These are phyloP conservation scores for Globodera ellingtonae DNA, from an alignment of 1,140 invertebrate species.

Conservation along the genomic window DNA sequence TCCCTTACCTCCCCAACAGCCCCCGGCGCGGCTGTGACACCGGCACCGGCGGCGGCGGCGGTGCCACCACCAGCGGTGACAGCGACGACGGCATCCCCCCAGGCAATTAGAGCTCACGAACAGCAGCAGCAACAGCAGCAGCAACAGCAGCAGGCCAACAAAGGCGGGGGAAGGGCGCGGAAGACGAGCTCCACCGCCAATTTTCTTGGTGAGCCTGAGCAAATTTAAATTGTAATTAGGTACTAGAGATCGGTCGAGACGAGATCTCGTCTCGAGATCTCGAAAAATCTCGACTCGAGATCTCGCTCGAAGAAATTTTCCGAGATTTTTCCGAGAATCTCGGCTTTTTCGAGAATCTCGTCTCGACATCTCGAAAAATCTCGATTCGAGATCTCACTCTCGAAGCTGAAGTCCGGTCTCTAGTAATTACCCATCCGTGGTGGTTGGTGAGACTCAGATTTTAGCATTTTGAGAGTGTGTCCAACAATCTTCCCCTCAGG, in stretches of 20 bases:
- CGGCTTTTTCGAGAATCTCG: too few relatives aligned
- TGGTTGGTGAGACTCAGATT: neutral
- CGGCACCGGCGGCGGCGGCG: too few relatives aligned
- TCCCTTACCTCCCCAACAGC: neutral
- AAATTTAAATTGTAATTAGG: neutral
- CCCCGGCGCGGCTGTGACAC: too few relatives aligned
- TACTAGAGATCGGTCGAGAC: too few relatives aligned
- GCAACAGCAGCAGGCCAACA: neutral
- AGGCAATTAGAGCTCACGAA: neutral
- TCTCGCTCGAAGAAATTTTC: too few relatives aligned
- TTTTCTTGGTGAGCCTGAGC: conserved; percentile 21
- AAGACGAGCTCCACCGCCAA: conserved; percentile 25
- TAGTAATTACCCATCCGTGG: neutral
- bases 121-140: neutral
- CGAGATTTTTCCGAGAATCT: too few relatives aligned
- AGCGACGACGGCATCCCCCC: neutral
- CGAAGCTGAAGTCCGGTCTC: too few relatives aligned
- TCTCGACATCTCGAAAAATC: too few relatives aligned
- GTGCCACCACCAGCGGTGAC: neutral
- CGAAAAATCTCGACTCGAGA: too few relatives aligned
- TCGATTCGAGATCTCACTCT: too few relatives aligned
- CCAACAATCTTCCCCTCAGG: neutral
- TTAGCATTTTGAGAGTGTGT: neutral
- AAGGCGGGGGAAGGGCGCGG: conserved; percentile 13
- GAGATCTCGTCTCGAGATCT: too few relatives aligned